Percentiles rank a stretch among this genome's conserved stretches.
Evolutionary conservation across 2,888 invertebrate species (phyloP).

Genomic region (Heliconius ismenius): DNA sequence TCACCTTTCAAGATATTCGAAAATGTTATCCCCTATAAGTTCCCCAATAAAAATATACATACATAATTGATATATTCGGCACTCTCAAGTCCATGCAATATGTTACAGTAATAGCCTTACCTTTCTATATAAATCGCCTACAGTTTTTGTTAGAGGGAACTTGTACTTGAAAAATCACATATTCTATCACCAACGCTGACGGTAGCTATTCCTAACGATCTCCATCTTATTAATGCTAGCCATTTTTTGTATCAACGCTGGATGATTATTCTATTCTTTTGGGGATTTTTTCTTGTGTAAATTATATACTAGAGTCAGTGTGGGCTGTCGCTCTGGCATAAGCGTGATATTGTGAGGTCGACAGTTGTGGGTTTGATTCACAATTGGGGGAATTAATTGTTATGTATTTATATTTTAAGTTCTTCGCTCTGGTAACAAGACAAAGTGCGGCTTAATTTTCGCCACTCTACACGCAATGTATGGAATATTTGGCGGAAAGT

Average conservation of each 20-base stretch:
- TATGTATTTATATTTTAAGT: not conserved
- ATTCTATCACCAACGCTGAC: slow-evolving; percentile 27
- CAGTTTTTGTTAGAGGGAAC: slow-evolving; percentile 28
- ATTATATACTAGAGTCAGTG: not conserved
- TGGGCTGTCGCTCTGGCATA: too few relatives aligned
- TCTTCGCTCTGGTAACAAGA: not conserved
- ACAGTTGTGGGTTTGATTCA: not conserved
- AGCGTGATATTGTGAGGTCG: not conserved
- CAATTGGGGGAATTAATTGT: not conserved
- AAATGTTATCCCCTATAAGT: not conserved
- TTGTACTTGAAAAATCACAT: slow-evolving; percentile 40
- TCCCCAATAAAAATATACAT: not conserved
- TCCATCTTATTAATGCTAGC: slow-evolving; percentile 43
- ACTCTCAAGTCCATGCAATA: slow-evolving; percentile 24
- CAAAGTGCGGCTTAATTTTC: not conserved
- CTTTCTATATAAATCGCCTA: slow-evolving; percentile 30
- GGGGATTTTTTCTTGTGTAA: not conserved
- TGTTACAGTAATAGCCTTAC: slow-evolving; percentile 34
- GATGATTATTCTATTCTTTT: slow-evolving; percentile 39
- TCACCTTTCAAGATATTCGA: not conserved
- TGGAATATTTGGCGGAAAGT: not conserved
- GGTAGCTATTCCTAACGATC: slow-evolving; percentile 41
- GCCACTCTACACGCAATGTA: not conserved
- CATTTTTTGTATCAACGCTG: slow-evolving; percentile 41
- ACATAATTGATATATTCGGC: slow-evolving; percentile 19